Conservation (phyloP, 1,140 invertebrate genomes). For the Scaptomyza hsui region DNA sequence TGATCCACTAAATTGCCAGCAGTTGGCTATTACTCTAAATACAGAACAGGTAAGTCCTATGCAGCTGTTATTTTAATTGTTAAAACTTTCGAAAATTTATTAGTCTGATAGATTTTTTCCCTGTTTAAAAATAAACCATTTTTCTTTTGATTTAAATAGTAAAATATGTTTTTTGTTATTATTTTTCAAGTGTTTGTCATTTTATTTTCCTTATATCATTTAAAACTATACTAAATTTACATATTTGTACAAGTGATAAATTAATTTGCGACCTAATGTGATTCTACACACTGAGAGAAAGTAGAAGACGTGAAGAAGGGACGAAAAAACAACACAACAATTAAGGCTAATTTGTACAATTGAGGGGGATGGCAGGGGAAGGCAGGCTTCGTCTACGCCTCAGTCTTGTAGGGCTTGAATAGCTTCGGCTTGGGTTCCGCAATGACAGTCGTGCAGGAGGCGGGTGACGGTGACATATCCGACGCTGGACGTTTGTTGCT, state of each 20-base stretch:
- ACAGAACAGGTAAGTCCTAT: slow-evolving; percentile 7
- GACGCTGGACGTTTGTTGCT: slow-evolving; percentile 70
- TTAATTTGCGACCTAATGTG: slow-evolving; percentile 33
- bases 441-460: slow-evolving; percentile 51
- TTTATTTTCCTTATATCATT: slow-evolving; percentile 12
- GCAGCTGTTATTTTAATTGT: not conserved
- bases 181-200: slow-evolving; percentile 18
- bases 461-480: slow-evolving; percentile 59
- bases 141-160: too few species aligned
- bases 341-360: slow-evolving; percentile 77
- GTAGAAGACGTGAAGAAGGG: not conserved
- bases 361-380: slow-evolving; percentile 6
- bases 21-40: not conserved
- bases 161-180: too few species aligned
- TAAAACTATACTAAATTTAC: slow-evolving; percentile 37
- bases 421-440: slow-evolving; percentile 86
- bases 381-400: slow-evolving; percentile 82
- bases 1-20: slow-evolving; percentile 10
- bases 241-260: slow-evolving; percentile 57
- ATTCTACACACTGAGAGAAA: slow-evolving; percentile 49
- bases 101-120: slow-evolving; percentile 37
- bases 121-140: too few species aligned
- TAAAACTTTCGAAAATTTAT: not conserved
- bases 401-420: slow-evolving; percentile 89
- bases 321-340: slow-evolving; percentile 8